Evolutionary conservation across 2,797 vertebrate species (phyloP), one percentile per base, ranked within the genome.

Genomic region (Limnodromus scolopaceus): DNA sequence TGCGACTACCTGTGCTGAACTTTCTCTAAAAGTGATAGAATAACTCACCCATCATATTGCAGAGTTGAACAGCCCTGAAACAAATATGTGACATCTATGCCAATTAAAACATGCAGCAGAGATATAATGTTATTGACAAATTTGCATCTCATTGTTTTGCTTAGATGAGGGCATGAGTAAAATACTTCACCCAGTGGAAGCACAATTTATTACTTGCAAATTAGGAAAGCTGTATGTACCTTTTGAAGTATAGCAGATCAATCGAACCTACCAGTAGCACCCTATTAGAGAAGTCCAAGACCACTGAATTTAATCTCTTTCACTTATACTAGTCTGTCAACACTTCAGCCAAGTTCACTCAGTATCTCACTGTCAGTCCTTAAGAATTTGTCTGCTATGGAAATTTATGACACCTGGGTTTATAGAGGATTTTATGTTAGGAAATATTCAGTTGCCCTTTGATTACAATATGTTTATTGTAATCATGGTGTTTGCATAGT

Each of bases 21-120:
- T 38, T 43, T n/a, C 17, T 75, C 19, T 70, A 61, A 74, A 85
- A 46, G 13, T 14, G 64, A 48, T 28, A 68, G 8, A 63, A 41
- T 49, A 71, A 23, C 5, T 10, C 0, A 0, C 8, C 38, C 55
- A 64, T 66, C 17, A 11, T 11, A 71, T 5, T 68, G 41, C 36
- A 55, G 27, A 69, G 27, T 17, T 69, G 32, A 57, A 32, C 9
- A 75, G 13, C 30, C 39, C 11, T 45, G 53, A 49, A 32, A 57
- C 30, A 81, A 79, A 65, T 18, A 13, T 3, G 1, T 57, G 48
- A 71, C 15, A 20, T 43, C 39, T 39, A 7, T 34, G 25, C 68
- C 24, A 70, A 30, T 28, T 2, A 10, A 66, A 76, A 87, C 1
- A 4, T 16, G 16, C 36, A 71, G 23, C 10, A 49, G 16, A 55